Evolutionary conservation across 2,888 invertebrate species (phyloP).

Genomic region (Stenoptilia bipunctidactyla): DNA sequence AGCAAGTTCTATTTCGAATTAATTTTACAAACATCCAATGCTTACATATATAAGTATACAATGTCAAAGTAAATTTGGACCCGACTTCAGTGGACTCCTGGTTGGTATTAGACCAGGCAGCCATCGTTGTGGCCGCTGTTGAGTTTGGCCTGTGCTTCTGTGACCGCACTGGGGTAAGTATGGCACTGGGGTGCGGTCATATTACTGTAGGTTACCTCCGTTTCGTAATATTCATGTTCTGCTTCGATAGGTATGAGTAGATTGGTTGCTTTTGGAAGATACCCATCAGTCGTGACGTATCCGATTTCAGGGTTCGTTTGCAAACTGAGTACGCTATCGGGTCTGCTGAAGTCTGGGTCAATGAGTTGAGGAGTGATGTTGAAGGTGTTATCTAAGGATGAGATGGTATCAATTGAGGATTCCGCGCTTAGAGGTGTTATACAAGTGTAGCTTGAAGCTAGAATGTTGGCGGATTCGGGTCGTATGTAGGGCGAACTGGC

Average conservation of each 20-base stretch:
- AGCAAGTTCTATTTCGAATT: constrained; percentile 59
- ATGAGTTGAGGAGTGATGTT: constrained; percentile 40
- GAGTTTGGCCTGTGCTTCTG: constrained; percentile 59
- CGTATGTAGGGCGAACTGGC: constrained; percentile 61
- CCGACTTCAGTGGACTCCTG: constrained; percentile 25
- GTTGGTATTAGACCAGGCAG: constrained; percentile 68
- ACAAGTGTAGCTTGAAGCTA: constrained; percentile 62
- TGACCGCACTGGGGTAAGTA: constrained; percentile 54
- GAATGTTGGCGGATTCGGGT: constrained; percentile 64
- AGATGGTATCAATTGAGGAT: constrained; percentile 49
- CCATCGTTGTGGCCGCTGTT: constrained; percentile 72
- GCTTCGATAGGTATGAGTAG: constrained; percentile 67
- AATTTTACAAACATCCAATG: constrained; percentile 30
- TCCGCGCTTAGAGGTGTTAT: constrained; percentile 48
- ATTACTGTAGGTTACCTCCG: constrained; percentile 64
- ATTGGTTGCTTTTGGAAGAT: constrained; percentile 52
- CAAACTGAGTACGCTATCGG: constrained; percentile 58
- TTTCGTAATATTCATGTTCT: constrained; percentile 64
- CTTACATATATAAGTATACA: constrained; percentile 57
- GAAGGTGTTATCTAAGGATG: constrained; percentile 49
- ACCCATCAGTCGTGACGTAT: constrained; percentile 53
- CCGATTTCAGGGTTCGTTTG: constrained; percentile 38
- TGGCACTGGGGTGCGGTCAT: constrained; percentile 64
- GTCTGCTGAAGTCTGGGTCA: constrained; percentile 49
- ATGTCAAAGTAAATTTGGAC: constrained; percentile 56